A percentile compares a stretch with the other conserved stretches of the same genome.
Evolutionary conservation across 2,888 invertebrate genomes (phyloP).

Genomic region (Drosophila suboccidentalis): DNA sequence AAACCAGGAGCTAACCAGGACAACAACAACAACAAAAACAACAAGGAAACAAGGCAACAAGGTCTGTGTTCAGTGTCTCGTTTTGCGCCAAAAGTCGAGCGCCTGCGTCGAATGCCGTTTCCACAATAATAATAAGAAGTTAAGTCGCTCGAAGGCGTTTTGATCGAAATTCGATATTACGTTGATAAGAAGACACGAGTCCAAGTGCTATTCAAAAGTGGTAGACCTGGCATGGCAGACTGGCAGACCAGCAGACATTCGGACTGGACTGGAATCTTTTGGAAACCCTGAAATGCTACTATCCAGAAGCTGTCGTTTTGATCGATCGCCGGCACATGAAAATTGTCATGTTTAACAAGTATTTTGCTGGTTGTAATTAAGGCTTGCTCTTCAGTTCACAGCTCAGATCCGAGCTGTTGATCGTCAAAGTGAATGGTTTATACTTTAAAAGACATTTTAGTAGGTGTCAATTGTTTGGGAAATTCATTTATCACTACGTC

Average conservation of each 20-base stretch:
- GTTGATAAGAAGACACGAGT: constrained; percentile 83
- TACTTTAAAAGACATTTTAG: constrained; percentile 38
- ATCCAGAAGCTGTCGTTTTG: constrained; percentile 79
- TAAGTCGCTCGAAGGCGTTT: constrained; percentile 81
- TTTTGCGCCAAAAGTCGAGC: constrained; percentile 75
- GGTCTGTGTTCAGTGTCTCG: constrained; percentile 19
- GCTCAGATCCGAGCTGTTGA: constrained; percentile 25
- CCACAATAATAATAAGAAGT: constrained; percentile 27
- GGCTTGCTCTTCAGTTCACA: constrained; percentile 15
- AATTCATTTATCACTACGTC: constrained; percentile 66
- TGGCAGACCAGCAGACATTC: constrained; percentile 43
- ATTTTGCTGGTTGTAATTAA: constrained; percentile 80
- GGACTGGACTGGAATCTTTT: constrained; percentile 62
- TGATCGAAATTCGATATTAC: constrained; percentile 86
- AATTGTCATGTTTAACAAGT: constrained; percentile 84
- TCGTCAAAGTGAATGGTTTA: constrained; percentile 27
- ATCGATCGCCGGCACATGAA: constrained; percentile 83
- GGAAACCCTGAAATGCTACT: constrained; percentile 51
- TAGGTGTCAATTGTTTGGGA: constrained; percentile 51
- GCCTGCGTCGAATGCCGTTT: constrained; percentile 45
- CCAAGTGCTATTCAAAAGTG: constrained; percentile 18
- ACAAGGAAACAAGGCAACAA: constrained; percentile 2
- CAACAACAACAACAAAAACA: neutral
- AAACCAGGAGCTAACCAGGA: constrained; percentile 15
- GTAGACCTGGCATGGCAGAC: constrained; percentile 41